These are phyloP conservation scores for Alauda arvensis DNA, from an alignment of 2,797 vertebrate species.

Conservation along the genomic window DNA sequence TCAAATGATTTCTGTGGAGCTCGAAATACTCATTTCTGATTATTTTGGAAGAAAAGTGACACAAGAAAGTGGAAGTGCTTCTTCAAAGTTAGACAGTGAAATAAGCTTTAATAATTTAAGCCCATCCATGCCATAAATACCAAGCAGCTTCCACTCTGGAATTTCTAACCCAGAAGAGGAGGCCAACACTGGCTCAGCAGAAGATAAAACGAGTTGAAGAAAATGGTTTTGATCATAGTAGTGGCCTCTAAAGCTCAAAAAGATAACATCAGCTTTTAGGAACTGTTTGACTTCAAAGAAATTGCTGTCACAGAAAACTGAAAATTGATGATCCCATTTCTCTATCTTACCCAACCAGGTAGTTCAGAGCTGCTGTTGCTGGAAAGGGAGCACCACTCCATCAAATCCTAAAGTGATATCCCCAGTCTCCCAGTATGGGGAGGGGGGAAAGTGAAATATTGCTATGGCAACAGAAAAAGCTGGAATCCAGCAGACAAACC, in stretches of 20 bases:
- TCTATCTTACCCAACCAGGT: background rate
- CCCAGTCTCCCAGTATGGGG: background rate
- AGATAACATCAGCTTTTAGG: conserved; percentile 2
- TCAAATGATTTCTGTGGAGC: background rate
- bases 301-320: background rate
- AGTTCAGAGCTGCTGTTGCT: background rate
- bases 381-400: background rate
- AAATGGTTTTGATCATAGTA: background rate
- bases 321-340: background rate
- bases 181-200: background rate
- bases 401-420: background rate
- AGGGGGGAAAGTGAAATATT: fast-evolving
- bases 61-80: background rate
- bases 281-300: conserved; percentile 5
- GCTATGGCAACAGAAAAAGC: background rate
- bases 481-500: too few species aligned
- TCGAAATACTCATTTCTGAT: background rate
- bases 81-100: background rate
- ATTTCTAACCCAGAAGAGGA: background rate
- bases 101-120: conserved; percentile 12
- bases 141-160: background rate
- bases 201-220: background rate
- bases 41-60: conserved; percentile 12
- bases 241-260: background rate
- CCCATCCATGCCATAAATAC: background rate